Base-by-base conservation (phyloP, 2,797 vertebrate species). In the Botia almorhae region DNA sequence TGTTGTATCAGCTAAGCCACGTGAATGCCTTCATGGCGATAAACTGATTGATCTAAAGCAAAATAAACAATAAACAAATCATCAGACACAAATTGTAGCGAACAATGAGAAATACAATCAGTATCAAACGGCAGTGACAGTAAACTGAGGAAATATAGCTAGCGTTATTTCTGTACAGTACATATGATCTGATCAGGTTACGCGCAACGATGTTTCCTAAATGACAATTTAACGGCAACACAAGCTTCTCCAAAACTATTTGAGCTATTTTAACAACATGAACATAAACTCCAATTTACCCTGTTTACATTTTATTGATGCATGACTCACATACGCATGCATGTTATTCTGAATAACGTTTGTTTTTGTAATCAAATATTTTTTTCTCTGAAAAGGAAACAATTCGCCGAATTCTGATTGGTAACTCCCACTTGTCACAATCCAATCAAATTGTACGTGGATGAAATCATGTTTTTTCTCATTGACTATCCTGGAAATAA, bases 141-240 rank as follows among this genome's bases (percentile, higher is more conserved):
- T 69, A 2, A 76, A 68, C 60, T 48, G 63, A 81, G 63, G 50
- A 74, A 56, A 61, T 26, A 69, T 67, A 74, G 77, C 17, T 72
- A 53, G 58, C 68, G 21, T 48, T 53, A 78, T 77, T 74, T 82
- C 39, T 76, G 48, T 71, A 81, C 63, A 81, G 76, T 67, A 76
- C 64, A 55, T 61, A 23, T 17, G 70, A 61, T 78, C 29, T 36
- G 58, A 53, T 55, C 74, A 33, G 53, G 48, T 73, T 29, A 80
- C 61, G 73, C 75, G 70, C 69, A 29, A 56, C 10, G n/a, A n/a
- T 67, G n/a, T 67, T 56, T 26, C 51, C 5, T 29, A 29, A 33
- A 76, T 19, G 0, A 29, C 19, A 2, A 60, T 48, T 77, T n/a
- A 33, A 48, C 11, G 12, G 17, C 36, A 60, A 55, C 16, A 14